phyloP scores from a whole-genome alignment of 1,140 invertebrate species.

The Zaprionus gabonicus region DNA sequence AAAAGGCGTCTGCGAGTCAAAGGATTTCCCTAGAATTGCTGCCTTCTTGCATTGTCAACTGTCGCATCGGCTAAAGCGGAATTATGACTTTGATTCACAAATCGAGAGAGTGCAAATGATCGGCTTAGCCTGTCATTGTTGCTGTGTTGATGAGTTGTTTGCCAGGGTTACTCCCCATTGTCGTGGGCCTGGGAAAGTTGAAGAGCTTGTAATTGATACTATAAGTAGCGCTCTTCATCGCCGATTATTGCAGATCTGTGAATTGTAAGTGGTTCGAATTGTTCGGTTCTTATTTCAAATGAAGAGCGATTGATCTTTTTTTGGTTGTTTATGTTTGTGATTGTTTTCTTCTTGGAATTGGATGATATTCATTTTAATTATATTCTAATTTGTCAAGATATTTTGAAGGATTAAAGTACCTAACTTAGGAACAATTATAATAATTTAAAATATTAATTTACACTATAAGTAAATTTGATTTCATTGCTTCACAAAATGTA shows the following conservation, averaged over 20 bases:
- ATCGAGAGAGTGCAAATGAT: slow-evolving; percentile 38
- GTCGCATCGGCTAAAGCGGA: slow-evolving; percentile 40
- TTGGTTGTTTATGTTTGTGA: not conserved
- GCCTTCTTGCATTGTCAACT: slow-evolving; percentile 20
- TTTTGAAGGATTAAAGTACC: too few relatives aligned
- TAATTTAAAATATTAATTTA: too few relatives aligned
- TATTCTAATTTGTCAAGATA: too few relatives aligned
- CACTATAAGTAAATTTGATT: too few relatives aligned
- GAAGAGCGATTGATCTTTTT: not conserved
- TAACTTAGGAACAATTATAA: too few relatives aligned
- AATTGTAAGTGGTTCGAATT: not conserved
- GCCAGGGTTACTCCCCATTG: slow-evolving; percentile 1
- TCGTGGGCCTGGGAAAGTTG: slow-evolving; percentile 40
- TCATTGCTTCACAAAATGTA: too few relatives aligned
- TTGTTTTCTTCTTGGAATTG: too few relatives aligned
- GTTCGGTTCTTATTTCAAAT: not conserved
- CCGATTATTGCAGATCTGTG: not conserved
- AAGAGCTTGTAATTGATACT: slow-evolving; percentile 23
- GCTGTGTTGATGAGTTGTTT: not conserved
- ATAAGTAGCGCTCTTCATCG: not conserved
- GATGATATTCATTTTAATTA: too few relatives aligned
- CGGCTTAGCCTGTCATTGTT: slow-evolving; percentile 33
- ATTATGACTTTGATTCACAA: slow-evolving; percentile 67
- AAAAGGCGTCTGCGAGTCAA: slow-evolving; percentile 28
- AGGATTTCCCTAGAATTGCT: slow-evolving; percentile 47